Base-by-base conservation (phyloP, 2,888 invertebrate species). In the Patella depressa region DNA sequence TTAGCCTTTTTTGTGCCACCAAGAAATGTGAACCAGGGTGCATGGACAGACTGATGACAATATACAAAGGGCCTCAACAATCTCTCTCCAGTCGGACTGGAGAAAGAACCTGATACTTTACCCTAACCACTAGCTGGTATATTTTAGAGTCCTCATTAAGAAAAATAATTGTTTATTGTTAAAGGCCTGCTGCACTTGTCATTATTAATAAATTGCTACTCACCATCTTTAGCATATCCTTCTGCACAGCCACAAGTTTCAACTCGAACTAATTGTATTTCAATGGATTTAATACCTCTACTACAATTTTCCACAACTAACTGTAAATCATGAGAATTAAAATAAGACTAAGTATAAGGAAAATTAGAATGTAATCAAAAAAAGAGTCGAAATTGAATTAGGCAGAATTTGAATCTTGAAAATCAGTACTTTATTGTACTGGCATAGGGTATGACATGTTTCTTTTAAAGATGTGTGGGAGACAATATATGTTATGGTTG, bases 181-280 rank as follows among this genome's bases (percentile, higher is more conserved):
- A 65, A 69, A 17, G 5, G 7, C 71, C 5, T 14, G 12, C 5
- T 19, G 17, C n/a, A 71, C 45, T 1, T 53, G 53, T 72, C n/a
- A 12, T 24, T 14, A 34, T 19, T 5, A 55, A 24, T 53, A 53
- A 17, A 17, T 71, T 15, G 19, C 19, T 74, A 77, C 82, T 71
- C 80, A 96, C 97, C 96, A 92, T 98, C 98, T 92, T 95, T 95
- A 2, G 97, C 95, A 92, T 96, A 97, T 17, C 97, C 98, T 81
- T 92, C 92, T 5, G 91, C 91, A 88, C 91, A 91, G 73, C 98
- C 98, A 91, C 98, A 98, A 0, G 98, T 98, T 92, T 99, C 98
- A 2, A 98, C 96, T 77, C 98, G 93, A 1, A 98, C 96, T 80
- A 99, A 93, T 92, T 98, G 98, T 81, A 99, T 92, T 92, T 99